Percentiles rank a stretch among this genome's conserved stretches.
phyloP scores from a whole-genome alignment of 2,888 invertebrate species.

The Scaptomyza caliginosa region DNA sequence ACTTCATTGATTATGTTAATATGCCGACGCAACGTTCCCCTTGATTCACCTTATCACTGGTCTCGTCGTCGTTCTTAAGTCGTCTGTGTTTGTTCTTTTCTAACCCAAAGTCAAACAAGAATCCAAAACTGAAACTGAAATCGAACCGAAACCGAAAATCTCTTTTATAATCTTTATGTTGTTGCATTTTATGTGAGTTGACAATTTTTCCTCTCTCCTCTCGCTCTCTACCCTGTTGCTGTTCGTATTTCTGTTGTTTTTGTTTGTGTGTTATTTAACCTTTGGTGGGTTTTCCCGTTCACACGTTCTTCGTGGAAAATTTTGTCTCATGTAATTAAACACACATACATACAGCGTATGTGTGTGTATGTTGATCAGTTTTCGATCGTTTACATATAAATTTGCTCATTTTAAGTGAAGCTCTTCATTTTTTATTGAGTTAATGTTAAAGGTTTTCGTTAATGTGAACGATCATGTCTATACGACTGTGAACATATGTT shows the following conservation, averaged over 20 bases:
- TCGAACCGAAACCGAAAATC: slow-evolving; percentile 42
- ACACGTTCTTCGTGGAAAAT: slow-evolving; percentile 54
- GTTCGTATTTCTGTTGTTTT: slow-evolving; percentile 13
- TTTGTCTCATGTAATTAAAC: slow-evolving; percentile 29
- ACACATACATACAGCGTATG: background rate
- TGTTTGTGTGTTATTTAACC: slow-evolving; percentile 31
- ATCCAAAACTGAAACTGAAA: slow-evolving; percentile 44
- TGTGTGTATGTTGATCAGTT: slow-evolving; percentile 57
- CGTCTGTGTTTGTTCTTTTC: slow-evolving; percentile 19
- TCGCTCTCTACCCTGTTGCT: background rate
- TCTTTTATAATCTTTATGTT: slow-evolving; percentile 48
- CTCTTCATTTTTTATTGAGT: slow-evolving; percentile 7
- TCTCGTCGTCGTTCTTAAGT: slow-evolving; percentile 13
- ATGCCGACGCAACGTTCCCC: slow-evolving; percentile 33
- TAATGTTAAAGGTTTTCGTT: slow-evolving; percentile 13
- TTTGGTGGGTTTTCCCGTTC: slow-evolving; percentile 51
- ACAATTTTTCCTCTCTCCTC: slow-evolving; percentile 34
- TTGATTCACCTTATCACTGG: slow-evolving; percentile 47
- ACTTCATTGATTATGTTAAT: slow-evolving; percentile 77
- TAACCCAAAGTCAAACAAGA: slow-evolving; percentile 32
- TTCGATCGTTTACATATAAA: slow-evolving; percentile 64
- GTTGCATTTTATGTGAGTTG: slow-evolving; percentile 51
- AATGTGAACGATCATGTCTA: slow-evolving; percentile 24
- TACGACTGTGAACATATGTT: slow-evolving; percentile 14
- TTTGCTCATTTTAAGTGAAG: slow-evolving; percentile 46